A percentile compares a stretch with the other conserved stretches of the same genome.
These are phyloP conservation scores for Gouania willdenowi DNA, from an alignment of 2,797 vertebrate species.

Conservation along the genomic window DNA sequence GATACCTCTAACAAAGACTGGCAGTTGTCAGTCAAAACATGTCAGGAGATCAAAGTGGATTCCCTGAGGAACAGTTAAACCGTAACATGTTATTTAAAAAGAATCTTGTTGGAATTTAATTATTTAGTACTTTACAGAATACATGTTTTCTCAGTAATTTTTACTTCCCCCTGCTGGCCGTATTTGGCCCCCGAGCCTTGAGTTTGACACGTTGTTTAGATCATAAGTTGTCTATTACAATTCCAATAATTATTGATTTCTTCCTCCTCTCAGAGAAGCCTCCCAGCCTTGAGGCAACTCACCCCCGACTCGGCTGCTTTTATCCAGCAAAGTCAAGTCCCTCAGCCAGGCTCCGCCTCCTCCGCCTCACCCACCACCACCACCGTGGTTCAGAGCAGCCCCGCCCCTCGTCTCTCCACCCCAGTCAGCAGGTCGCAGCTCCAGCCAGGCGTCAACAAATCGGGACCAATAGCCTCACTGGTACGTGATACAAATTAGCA, in stretches of 20 bases:
- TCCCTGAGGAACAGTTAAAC: too few species aligned
- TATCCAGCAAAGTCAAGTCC: conserved; percentile 95
- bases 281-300: conserved; percentile 95
- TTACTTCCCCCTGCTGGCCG: too few species aligned
- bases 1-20: too few species aligned
- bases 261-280: conserved; percentile 83
- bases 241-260: not conserved
- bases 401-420: conserved; percentile 65
- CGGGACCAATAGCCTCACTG: conserved; percentile 81
- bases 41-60: too few species aligned
- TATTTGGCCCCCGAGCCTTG: too few species aligned
- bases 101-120: too few species aligned
- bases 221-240: too few species aligned
- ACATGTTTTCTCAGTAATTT: too few species aligned
- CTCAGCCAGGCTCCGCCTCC: conserved; percentile 51
- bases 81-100: too few species aligned
- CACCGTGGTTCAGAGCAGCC: conserved; percentile 79
- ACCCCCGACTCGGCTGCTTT: conserved; percentile 94
- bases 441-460: conserved; percentile 84
- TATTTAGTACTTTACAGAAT: too few species aligned
- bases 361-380: conserved; percentile 47
- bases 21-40: too few species aligned
- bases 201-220: too few species aligned
- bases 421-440: conserved; percentile 83
- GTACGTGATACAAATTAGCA: conserved; percentile 61